Evolutionary conservation across 2,797 vertebrate species (phyloP), one percentile per base, ranked within the genome.

Genomic region (Luscinia luscinia): DNA sequence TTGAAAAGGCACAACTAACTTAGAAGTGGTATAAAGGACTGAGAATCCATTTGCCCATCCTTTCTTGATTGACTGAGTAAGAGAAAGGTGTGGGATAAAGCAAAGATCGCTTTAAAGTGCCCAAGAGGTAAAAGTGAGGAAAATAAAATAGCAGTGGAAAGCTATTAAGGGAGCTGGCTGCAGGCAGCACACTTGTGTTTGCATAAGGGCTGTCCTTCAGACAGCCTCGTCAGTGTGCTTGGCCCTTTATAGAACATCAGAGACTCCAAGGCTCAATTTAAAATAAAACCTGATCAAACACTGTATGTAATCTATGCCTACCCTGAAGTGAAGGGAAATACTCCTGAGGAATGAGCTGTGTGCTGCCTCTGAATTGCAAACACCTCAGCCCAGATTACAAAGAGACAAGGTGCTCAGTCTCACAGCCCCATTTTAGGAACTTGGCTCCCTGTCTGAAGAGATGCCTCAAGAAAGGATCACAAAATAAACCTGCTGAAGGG

Each of bases 271-370:
- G 90, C 91, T 93, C 93, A 81, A 90, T 93, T 96, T 94, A 94
- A 95, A 95, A 96, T 90, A 95, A 95, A 96, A 94, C 90, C 63
- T 92, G 96, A 96, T 96, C 94, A 96, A 96, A 96, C 91, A 94
- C 69, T 84, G 32, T 81, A 70, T 76, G 93, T 95, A 95, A 93
- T 96, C 93, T 96, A 84, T 90, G 83, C 83, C 80, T 93, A 73
- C 84, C 83, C 93, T 92, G 93, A 96, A 96, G 85, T 93, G 87
- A 90, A 87, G 67, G 59, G 70, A 89, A 93, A 87, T 62, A 69
- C 91, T 91, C 94, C 90, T 59, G 93, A 91, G 94, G 63, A 94
- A 93, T 76, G 70, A 96, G 85, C 69, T 93, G 18, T 75, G 52
- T 38, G 73, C 90, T 95, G 90, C 74, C 91, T 82, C 77, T 94